These are phyloP conservation scores for Daptonema setosum DNA, from an alignment of 2,888 invertebrate species.

Conservation along the genomic window DNA sequence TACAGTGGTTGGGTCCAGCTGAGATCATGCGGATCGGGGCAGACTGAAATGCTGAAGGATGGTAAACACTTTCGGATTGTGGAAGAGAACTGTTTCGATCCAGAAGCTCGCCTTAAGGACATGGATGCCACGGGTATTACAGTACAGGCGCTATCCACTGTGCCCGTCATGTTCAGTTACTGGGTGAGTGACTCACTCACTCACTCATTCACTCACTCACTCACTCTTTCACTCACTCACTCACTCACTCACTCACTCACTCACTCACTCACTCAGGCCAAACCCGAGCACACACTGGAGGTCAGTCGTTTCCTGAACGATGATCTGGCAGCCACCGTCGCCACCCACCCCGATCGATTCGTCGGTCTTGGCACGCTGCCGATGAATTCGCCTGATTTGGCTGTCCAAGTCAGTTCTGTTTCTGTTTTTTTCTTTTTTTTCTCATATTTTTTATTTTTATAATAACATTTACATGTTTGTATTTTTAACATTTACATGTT, in stretches of 20 bases:
- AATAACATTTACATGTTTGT: no score
- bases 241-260: no score
- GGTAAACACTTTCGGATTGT: constrained; percentile 36
- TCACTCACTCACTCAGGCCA: no score
- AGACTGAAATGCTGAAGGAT: constrained; percentile 24
- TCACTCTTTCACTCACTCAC: no score
- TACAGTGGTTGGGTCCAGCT: constrained; percentile 37
- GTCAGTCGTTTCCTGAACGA: constrained; percentile 35
- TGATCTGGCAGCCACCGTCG: constrained; percentile 33
- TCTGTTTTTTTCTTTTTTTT: neutral
- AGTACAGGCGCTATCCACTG: constrained; percentile 38
- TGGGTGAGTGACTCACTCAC: constrained; percentile 34
- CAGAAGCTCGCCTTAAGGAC: constrained; percentile 32
- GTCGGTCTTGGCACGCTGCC: constrained; percentile 37
- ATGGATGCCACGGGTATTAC: constrained; percentile 36
- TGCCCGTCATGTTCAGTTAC: constrained; percentile 40
- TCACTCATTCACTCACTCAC: no score
- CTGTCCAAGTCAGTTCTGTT: constrained; percentile 24
- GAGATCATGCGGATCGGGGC: constrained; percentile 17
- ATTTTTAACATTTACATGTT: no score
- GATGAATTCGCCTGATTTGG: constrained; percentile 35
- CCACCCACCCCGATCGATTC: constrained; percentile 31
- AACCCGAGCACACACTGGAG: constrained; percentile 34
- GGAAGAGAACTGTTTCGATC: constrained; percentile 36
- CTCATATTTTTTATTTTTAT: no score